Conservation (phyloP, 2,113 vertebrate species). For the Ceratotherium simum region DNA sequence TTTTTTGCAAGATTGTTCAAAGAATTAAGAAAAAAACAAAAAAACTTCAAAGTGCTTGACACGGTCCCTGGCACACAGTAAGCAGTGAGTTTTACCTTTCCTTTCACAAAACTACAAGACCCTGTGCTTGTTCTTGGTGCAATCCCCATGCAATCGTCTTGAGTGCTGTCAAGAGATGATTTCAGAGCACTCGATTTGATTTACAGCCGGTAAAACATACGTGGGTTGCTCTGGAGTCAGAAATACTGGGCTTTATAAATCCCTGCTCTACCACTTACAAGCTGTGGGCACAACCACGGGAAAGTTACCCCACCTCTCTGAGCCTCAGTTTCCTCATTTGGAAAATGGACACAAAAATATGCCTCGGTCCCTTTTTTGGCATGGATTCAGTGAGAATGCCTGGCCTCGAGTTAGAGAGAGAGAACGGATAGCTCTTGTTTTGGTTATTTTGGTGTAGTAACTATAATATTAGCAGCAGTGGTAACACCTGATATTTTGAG, state of each 20-base stretch:
- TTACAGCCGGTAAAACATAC: background rate
- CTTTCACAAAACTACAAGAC: background rate
- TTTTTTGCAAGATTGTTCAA: background rate
- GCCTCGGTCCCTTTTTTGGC: background rate
- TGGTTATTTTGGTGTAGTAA: background rate
- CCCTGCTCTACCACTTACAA: background rate
- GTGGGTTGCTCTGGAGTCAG: background rate
- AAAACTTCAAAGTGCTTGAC: background rate
- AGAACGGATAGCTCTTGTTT: rapidly evolving
- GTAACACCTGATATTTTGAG: too few species aligned
- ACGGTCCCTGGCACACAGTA: too few species aligned
- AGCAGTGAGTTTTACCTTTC: background rate
- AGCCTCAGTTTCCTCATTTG: conserved; percentile 23
- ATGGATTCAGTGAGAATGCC: background rate
- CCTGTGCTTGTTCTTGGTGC: too few species aligned
- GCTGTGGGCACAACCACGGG: background rate
- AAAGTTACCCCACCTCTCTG: background rate
- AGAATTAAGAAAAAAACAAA: background rate
- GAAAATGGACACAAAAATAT: background rate
- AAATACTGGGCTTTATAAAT: background rate
- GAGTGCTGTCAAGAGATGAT: background rate
- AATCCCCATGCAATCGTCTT: background rate
- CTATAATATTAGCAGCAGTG: rapidly evolving
- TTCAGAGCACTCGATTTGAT: background rate
- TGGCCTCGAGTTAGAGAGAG: background rate